Conservation (phyloP, 2,113 vertebrate species). For the Holacanthus passer region DNA sequence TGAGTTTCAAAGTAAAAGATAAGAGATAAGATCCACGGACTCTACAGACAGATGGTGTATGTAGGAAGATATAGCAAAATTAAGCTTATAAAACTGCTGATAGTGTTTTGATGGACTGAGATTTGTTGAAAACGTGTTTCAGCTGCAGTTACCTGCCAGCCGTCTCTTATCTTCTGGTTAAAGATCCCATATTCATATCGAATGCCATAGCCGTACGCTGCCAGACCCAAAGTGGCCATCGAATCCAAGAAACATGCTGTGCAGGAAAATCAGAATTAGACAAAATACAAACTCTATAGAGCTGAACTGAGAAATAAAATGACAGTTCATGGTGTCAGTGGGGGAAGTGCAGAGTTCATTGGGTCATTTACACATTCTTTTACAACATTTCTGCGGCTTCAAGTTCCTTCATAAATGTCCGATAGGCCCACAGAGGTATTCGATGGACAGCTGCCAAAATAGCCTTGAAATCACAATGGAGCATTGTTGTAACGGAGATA, state of each 20-base stretch:
- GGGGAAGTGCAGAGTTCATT: not conserved
- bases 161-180: conserved; percentile 95
- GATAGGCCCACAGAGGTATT: not conserved
- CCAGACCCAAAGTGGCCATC: conserved; percentile 96
- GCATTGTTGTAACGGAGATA: not conserved
- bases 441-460: conserved; percentile 23
- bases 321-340: not conserved
- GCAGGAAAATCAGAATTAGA: not conserved
- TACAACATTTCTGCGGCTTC: conserved; percentile 24
- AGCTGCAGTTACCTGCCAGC: conserved; percentile 91
- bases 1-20: conserved; percentile 38
- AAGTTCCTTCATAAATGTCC: conserved; percentile 18
- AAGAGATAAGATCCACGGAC: conserved; percentile 1
- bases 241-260: conserved; percentile 97
- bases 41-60: not conserved
- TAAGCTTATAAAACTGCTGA: not conserved
- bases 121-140: not conserved
- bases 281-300: not conserved
- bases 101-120: not conserved
- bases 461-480: not conserved
- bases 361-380: conserved; percentile 3
- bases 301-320: not conserved
- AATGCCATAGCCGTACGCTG: conserved; percentile 97
- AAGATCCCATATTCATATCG: conserved; percentile 98
- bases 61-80: not conserved